Evolutionary conservation across 2,113 vertebrate genomes (phyloP).

Genomic region (Chaenocephalus aceratus): DNA sequence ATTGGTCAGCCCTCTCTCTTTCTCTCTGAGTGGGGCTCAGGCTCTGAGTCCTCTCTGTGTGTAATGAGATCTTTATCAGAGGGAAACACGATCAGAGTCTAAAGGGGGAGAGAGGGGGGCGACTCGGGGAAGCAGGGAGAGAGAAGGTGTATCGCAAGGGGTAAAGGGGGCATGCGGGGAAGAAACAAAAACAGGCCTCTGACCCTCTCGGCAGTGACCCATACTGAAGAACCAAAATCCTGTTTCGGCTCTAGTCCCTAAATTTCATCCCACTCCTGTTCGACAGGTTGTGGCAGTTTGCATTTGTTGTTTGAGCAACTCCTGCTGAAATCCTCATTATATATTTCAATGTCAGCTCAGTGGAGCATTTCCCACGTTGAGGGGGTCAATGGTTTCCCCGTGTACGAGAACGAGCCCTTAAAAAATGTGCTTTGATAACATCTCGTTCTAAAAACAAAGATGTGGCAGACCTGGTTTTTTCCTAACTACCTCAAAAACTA

Average conservation of each 20-base stretch:
- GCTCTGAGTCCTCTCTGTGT: conserved; percentile 78
- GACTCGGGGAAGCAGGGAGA: conserved; percentile 37
- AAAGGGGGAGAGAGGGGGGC: conserved; percentile 42
- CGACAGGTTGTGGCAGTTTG: conserved; percentile 75
- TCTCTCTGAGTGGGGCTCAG: conserved; percentile 70
- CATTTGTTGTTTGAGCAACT: conserved; percentile 31
- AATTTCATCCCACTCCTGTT: conserved; percentile 56
- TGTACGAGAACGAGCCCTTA: conserved; percentile 24
- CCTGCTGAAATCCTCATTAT: conserved; percentile 22
- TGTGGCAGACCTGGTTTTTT: conserved; percentile 26
- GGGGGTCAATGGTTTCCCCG: conserved; percentile 28
- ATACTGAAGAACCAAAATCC: conserved; percentile 23
- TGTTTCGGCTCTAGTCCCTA: conserved; percentile 37
- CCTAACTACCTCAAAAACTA: conserved; percentile 40
- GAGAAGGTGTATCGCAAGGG: conserved; percentile 59
- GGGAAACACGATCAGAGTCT: conserved; percentile 80
- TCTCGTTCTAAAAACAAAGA: conserved; percentile 42
- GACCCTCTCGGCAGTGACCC: conserved; percentile 63
- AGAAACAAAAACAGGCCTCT: conserved; percentile 66
- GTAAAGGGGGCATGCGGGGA: conserved; percentile 37
- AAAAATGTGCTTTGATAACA: conserved; percentile 45
- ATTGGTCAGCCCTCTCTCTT: conserved; percentile 59
- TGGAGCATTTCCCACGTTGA: conserved; percentile 2
- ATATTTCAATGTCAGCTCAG: conserved; percentile 39
- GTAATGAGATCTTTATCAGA: conserved; percentile 85